Evolutionary conservation across 2,888 invertebrate genomes (phyloP).

Genomic region (Elysia crispata): DNA sequence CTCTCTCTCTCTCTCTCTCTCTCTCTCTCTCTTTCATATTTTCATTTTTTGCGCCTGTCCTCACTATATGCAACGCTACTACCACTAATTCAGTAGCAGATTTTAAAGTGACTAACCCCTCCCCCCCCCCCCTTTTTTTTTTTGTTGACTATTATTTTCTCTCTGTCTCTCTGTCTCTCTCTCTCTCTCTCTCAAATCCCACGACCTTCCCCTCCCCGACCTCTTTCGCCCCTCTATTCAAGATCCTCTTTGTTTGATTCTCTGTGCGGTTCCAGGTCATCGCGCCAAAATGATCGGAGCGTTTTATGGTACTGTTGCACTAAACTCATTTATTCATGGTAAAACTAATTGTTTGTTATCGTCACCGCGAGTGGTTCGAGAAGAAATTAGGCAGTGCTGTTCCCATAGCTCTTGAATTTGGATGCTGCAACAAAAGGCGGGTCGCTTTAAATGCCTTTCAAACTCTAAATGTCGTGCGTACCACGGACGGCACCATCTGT

Average conservation of each 20-base stretch:
- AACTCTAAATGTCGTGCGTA: too few species aligned
- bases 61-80: too few species aligned
- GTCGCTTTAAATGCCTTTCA: too few species aligned
- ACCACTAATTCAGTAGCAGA: background rate
- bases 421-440: too few species aligned
- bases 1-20: background rate
- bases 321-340: too few species aligned
- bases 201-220: background rate
- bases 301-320: background rate
- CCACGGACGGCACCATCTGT: too few species aligned
- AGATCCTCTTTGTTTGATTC: background rate
- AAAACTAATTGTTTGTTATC: too few species aligned
- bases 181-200: background rate
- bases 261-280: background rate
- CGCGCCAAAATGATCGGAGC: background rate
- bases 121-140: background rate
- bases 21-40: too few species aligned
- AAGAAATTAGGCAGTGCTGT: too few species aligned
- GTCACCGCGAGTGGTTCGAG: too few species aligned
- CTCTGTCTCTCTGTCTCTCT: background rate
- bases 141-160: background rate
- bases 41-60: too few species aligned
- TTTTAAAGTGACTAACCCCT: background rate
- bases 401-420: too few species aligned
- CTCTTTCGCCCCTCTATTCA: background rate